phyloP scores from a whole-genome alignment of 1,140 invertebrate species.

The Pectinophora gossypiella region DNA sequence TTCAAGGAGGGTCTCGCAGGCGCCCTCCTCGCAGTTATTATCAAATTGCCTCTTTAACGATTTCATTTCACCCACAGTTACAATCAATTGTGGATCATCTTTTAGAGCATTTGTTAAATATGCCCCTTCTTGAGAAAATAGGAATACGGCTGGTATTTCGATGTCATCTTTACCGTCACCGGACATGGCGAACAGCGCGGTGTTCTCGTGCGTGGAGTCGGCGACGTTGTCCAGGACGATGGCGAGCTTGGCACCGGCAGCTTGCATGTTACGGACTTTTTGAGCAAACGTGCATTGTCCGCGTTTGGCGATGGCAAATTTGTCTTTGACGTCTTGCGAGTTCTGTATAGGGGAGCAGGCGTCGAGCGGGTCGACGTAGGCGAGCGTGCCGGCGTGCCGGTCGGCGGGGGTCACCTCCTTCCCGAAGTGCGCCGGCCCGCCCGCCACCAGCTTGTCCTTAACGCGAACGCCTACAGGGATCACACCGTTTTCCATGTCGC shows the following conservation, averaged over 20 bases:
- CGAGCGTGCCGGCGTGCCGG: conserved; percentile 78
- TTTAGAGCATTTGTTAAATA: conserved; percentile 77
- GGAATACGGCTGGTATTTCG: conserved; percentile 92
- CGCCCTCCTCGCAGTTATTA: conserved; percentile 32
- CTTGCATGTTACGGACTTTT: conserved; percentile 91
- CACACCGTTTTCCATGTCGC: conserved; percentile 59
- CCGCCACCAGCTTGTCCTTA: conserved; percentile 76
- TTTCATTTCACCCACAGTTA: conserved; percentile 74
- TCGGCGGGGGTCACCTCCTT: conserved; percentile 79
- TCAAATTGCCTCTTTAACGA: conserved; percentile 37
- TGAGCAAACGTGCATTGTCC: conserved; percentile 97
- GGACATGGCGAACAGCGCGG: conserved; percentile 96
- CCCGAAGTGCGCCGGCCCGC: conserved; percentile 96
- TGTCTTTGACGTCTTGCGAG: conserved; percentile 78
- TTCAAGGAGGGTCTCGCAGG: conserved; percentile 34
- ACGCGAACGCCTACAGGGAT: conserved; percentile 43
- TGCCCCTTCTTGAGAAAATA: conserved; percentile 88
- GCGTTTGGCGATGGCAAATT: conserved; percentile 90
- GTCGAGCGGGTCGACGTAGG: conserved; percentile 75
- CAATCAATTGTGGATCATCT: conserved; percentile 65
- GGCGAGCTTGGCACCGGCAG: conserved; percentile 87
- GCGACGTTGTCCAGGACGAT: conserved; percentile 93
- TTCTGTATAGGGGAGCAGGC: conserved; percentile 83
- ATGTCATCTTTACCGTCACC: conserved; percentile 94
- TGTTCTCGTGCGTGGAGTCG: conserved; percentile 82